Conservation (phyloP, 2,113 vertebrate species). For the Nothoprocta pentlandii region DNA sequence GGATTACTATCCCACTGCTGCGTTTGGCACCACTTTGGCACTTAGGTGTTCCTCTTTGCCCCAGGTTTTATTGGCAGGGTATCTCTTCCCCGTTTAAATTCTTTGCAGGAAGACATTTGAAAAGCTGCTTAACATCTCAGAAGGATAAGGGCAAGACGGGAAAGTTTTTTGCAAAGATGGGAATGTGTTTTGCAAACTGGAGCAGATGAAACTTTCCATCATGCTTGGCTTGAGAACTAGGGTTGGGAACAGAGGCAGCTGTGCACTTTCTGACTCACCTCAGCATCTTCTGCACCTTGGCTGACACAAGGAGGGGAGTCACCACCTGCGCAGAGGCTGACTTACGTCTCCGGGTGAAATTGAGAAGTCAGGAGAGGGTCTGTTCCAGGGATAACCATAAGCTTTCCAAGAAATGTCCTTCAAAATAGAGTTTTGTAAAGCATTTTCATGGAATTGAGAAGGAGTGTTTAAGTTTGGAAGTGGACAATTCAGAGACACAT, state of each 20-base stretch:
- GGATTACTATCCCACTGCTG: slow-evolving; percentile 21
- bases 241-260: not conserved
- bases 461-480: not conserved
- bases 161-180: not conserved
- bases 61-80: slow-evolving; percentile 33
- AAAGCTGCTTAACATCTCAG: not conserved
- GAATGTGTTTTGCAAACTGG: not conserved
- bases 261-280: not conserved
- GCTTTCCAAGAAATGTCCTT: not conserved
- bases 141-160: not conserved
- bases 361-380: not conserved
- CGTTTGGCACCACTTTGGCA: slow-evolving; percentile 9
- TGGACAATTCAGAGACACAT: not conserved
- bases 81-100: slow-evolving; percentile 34
- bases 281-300: not conserved
- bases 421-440: not conserved
- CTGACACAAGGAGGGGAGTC: not conserved
- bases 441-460: not conserved
- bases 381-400: not conserved
- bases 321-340: not conserved
- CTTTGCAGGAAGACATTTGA: not conserved
- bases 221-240: not conserved
- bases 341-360: not conserved
- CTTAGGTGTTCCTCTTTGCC: slow-evolving; percentile 16
- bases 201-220: not conserved